A percentile compares a stretch with the other conserved stretches of the same genome.
Evolutionary conservation across 1,140 invertebrate genomes (phyloP).

Genomic region (Pachyrhynchus sulphureomaculatus): DNA sequence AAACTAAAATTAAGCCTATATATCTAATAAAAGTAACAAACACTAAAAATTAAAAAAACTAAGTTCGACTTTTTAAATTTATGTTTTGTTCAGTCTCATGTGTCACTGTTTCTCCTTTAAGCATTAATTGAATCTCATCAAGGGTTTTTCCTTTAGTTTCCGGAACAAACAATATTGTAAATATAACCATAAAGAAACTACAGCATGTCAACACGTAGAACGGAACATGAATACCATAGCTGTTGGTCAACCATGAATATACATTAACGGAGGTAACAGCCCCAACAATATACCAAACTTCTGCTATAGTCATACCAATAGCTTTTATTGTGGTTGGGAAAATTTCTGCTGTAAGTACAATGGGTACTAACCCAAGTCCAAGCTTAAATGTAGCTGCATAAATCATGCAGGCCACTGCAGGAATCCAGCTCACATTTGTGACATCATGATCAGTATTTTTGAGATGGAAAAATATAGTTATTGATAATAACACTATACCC

Average conservation of each 20-base stretch:
- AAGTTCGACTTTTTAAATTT: too few relatives aligned
- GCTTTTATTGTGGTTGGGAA: conserved; percentile 64
- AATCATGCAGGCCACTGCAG: conserved; percentile 34
- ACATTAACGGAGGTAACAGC: conserved; percentile 68
- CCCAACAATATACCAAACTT: conserved; percentile 40
- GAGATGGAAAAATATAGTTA: conserved; percentile 42
- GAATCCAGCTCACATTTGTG: conserved; percentile 32
- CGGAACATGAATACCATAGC: conserved; percentile 55
- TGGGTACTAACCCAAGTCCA: conserved; percentile 61
- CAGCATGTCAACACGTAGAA: conserved; percentile 70
- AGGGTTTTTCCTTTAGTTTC: conserved; percentile 83
- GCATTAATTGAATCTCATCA: too few relatives aligned
- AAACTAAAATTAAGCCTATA: too few relatives aligned
- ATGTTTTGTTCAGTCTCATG: too few relatives aligned
- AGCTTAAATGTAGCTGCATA: conserved; percentile 40
- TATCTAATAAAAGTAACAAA: too few relatives aligned
- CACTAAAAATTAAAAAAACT: too few relatives aligned
- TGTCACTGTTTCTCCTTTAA: too few relatives aligned
- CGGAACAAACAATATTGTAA: conserved; percentile 65
- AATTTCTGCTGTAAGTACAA: conserved; percentile 70
- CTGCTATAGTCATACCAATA: conserved; percentile 44
- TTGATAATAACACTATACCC: conserved; percentile 25
- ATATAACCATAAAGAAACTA: conserved; percentile 59
- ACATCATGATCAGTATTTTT: conserved; percentile 21
- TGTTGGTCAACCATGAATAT: conserved; percentile 55